These are phyloP conservation scores for Rugalucina vietnamica DNA, from an alignment of 2,888 invertebrate genomes.

Conservation along the genomic window DNA sequence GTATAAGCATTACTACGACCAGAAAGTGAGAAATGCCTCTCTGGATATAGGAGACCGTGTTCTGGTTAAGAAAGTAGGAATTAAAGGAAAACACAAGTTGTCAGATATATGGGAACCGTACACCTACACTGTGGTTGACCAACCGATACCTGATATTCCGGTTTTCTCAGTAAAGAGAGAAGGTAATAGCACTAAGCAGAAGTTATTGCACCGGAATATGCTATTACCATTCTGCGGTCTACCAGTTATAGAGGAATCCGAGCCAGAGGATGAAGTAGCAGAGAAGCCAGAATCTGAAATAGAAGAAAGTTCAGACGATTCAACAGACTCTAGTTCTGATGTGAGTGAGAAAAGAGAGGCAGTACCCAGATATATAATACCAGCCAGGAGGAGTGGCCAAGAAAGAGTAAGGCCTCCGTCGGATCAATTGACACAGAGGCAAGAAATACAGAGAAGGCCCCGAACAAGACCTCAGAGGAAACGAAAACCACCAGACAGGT, in stretches of 20 bases:
- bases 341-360: neutral
- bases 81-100: neutral
- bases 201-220: neutral
- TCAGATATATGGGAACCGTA: neutral
- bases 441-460: too few species aligned
- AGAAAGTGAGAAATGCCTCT: neutral
- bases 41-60: neutral
- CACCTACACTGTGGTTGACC: neutral
- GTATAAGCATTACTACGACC: neutral
- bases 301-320: neutral
- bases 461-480: too few species aligned
- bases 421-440: too few species aligned
- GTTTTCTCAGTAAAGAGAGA: neutral
- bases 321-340: neutral
- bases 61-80: neutral
- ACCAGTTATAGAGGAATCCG: neutral
- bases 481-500: too few species aligned
- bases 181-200: neutral
- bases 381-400: neutral
- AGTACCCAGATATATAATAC: neutral
- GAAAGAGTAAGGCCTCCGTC: neutral
- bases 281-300: neutral
- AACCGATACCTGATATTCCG: neutral
- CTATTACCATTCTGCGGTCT: neutral
- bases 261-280: neutral